Percentiles rank a stretch among this genome's conserved stretches.
phyloP scores from a whole-genome alignment of 2,113 vertebrate genomes.

The Prunella fulvescens region DNA sequence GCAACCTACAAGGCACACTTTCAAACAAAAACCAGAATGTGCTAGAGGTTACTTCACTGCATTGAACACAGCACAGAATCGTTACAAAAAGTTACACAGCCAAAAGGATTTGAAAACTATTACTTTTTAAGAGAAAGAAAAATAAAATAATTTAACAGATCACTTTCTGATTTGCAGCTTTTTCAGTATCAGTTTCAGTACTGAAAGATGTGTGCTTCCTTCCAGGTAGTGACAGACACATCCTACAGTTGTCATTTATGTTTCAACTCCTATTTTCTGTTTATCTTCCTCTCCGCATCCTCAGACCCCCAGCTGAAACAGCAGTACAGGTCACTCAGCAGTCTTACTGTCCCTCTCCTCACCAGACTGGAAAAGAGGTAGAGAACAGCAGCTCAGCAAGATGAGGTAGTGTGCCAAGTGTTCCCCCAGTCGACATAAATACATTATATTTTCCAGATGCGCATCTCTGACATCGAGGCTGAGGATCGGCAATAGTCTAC shows the following conservation, averaged over 20 bases:
- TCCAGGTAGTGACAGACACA: neutral
- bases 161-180: neutral
- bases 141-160: neutral
- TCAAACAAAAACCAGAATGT: neutral
- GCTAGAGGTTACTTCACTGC: neutral
- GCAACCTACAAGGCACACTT: fast-evolving
- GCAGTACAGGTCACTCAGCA: neutral
- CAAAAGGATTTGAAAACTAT: neutral
- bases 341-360: neutral
- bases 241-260: neutral
- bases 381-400: neutral
- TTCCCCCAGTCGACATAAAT: slow-evolving; percentile 15
- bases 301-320: slow-evolving; percentile 9
- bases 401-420: neutral
- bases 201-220: neutral
- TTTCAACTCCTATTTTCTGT: slow-evolving; percentile 46
- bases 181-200: slow-evolving; percentile 1
- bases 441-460: slow-evolving; percentile 57
- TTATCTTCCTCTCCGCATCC: slow-evolving; percentile 15
- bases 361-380: neutral
- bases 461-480: slow-evolving; percentile 15
- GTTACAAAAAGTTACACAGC: neutral
- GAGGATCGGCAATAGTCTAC: neutral
- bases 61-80: fast-evolving
- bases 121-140: neutral